These are phyloP conservation scores for Himantopus leucocephalus DNA, from an alignment of 2,113 vertebrate genomes.

Conservation along the genomic window DNA sequence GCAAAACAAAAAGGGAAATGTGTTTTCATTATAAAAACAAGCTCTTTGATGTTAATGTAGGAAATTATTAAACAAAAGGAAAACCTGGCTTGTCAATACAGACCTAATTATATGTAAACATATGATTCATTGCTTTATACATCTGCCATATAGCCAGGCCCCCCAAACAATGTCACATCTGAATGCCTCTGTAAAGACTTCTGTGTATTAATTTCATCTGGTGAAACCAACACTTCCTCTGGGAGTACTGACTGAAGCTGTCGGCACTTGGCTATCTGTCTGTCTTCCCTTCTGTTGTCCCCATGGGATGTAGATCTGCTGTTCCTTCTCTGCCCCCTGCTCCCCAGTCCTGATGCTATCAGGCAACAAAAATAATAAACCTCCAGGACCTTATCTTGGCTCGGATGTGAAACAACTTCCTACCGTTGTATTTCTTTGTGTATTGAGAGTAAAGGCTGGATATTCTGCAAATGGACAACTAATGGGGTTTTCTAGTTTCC, in stretches of 20 bases:
- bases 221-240: conserved; percentile 81
- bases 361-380: conserved; percentile 86
- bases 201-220: conserved; percentile 75
- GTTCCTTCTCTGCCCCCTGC: conserved; percentile 66
- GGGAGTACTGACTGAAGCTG: conserved; percentile 80
- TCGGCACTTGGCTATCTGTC: conserved; percentile 76
- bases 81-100: conserved; percentile 71
- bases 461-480: conserved; percentile 67
- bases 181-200: conserved; percentile 69
- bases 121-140: conserved; percentile 71
- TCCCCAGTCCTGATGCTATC: conserved; percentile 82
- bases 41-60: conserved; percentile 71
- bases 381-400: conserved; percentile 86
- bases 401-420: conserved; percentile 87
- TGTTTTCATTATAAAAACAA: conserved; percentile 55
- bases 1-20: conserved; percentile 54
- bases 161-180: conserved; percentile 77
- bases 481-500: conserved; percentile 69
- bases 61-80: conserved; percentile 75
- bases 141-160: conserved; percentile 69
- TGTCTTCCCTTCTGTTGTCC: conserved; percentile 70
- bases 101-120: conserved; percentile 73
- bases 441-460: conserved; percentile 64
- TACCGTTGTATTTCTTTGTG: conserved; percentile 72
- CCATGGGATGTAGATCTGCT: conserved; percentile 67